A percentile compares a stretch with the other conserved stretches of the same genome.
phyloP scores from a whole-genome alignment of 2,113 vertebrate genomes.

The Forbesichthys agassizii region DNA sequence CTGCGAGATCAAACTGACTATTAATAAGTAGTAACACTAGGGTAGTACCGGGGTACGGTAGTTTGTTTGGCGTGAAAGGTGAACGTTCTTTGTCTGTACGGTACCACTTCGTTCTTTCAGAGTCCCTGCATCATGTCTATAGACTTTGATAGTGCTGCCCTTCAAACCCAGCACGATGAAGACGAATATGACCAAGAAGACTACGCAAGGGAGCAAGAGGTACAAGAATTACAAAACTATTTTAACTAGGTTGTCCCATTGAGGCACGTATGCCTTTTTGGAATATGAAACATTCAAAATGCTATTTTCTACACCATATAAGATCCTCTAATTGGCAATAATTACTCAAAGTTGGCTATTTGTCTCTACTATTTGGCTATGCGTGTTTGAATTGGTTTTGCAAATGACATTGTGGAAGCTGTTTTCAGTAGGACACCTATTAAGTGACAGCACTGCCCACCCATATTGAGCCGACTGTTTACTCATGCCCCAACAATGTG shows the following conservation, averaged over 20 bases:
- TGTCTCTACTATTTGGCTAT: not conserved
- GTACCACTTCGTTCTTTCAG: not conserved
- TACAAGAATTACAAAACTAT: slow-evolving; percentile 22
- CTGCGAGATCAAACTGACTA: too few species aligned
- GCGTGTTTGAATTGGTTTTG: not conserved
- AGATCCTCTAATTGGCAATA: not conserved
- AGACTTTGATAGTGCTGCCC: slow-evolving; percentile 78
- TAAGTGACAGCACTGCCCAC: slow-evolving; percentile 23
- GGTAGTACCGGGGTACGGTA: not conserved
- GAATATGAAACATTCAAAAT: not conserved
- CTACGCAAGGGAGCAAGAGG: slow-evolving; percentile 79
- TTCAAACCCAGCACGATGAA: slow-evolving; percentile 77
- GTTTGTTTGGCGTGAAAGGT: not conserved
- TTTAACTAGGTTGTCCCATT: not conserved
- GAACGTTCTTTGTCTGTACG: not conserved
- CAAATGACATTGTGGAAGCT: not conserved
- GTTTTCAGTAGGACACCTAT: not conserved
- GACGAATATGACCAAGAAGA: slow-evolving; percentile 81
- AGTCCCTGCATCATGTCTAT: slow-evolving; percentile 73
- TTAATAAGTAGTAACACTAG: too few species aligned
- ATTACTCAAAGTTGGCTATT: not conserved
- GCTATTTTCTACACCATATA: too few species aligned
- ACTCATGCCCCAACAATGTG: slow-evolving; percentile 51
- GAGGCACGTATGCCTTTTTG: not conserved
- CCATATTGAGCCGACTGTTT: slow-evolving; percentile 39